Conservation (phyloP, 1,140 invertebrate species). For the Drosophila subpulchrella region DNA sequence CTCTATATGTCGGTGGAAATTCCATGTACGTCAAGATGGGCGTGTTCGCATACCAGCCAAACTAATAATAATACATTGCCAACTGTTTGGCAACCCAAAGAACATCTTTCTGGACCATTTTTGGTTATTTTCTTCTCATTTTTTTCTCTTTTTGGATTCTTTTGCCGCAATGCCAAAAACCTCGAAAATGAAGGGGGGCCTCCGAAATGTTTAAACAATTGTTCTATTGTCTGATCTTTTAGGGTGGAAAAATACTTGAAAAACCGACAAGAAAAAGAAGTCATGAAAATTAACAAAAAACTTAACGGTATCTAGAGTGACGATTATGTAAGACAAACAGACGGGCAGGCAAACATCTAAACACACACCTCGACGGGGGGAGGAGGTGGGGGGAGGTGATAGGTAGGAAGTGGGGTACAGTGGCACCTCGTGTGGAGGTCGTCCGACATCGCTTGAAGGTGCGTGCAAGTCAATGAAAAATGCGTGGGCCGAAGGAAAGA, state of each 20-base stretch:
- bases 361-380: constrained; percentile 36
- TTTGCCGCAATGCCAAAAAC: constrained; percentile 73
- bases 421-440: constrained; percentile 65
- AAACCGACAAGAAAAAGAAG: constrained; percentile 33
- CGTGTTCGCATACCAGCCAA: constrained; percentile 16
- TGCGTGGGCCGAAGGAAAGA: constrained; percentile 44
- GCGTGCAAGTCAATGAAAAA: constrained; percentile 56
- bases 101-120: constrained; percentile 32
- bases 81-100: constrained; percentile 19
- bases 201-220: constrained; percentile 78
- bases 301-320: constrained; percentile 77
- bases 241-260: constrained; percentile 65
- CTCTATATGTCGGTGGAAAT: constrained; percentile 31
- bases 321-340: constrained; percentile 81
- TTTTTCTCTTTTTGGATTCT: constrained; percentile 12
- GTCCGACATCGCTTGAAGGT: constrained; percentile 46
- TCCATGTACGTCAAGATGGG: constrained; percentile 61
- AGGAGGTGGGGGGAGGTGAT: not conserved
- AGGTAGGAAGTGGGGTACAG: constrained; percentile 6
- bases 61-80: constrained; percentile 37
- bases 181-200: constrained; percentile 12
- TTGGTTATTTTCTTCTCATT: constrained; percentile 16
- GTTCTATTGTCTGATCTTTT: constrained; percentile 78
- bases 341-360: constrained; percentile 73
- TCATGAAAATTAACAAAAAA: constrained; percentile 35